These are phyloP conservation scores for Aphelinus certus DNA, from an alignment of 1,140 invertebrate genomes.

Conservation along the genomic window DNA sequence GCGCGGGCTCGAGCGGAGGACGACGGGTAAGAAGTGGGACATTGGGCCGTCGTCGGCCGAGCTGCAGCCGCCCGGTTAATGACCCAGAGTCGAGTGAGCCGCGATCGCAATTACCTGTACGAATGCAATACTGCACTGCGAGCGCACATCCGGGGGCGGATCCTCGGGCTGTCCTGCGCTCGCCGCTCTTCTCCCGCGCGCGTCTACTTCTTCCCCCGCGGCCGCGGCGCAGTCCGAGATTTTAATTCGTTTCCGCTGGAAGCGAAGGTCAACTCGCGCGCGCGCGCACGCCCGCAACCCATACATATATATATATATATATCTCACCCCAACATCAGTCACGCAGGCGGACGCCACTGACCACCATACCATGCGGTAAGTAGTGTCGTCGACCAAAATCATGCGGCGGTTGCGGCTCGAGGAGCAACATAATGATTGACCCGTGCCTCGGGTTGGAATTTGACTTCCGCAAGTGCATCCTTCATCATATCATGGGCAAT, in stretches of 20 bases:
- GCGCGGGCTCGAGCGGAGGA: not conserved
- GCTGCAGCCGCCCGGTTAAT: not conserved
- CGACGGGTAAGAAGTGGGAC: not conserved
- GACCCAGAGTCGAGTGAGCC: conserved; percentile 34
- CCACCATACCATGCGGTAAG: too few species aligned
- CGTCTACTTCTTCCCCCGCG: not conserved
- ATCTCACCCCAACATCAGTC: too few species aligned
- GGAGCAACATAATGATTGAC: too few species aligned
- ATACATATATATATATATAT: not conserved
- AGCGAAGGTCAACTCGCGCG: not conserved
- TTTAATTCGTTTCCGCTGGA: not conserved
- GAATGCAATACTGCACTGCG: conserved; percentile 36
- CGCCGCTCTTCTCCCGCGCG: conserved; percentile 27
- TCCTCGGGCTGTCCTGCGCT: conserved; percentile 48
- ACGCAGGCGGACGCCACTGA: too few species aligned
- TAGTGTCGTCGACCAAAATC: too few species aligned
- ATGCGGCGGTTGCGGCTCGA: too few species aligned
- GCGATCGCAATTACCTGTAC: conserved; percentile 45
- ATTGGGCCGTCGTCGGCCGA: not conserved
- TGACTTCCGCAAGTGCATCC: too few species aligned
- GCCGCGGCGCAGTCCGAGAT: not conserved
- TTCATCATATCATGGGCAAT: too few species aligned
- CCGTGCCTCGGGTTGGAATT: too few species aligned
- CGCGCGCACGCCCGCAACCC: not conserved
- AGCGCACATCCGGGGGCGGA: conserved; percentile 47